phyloP scores from a whole-genome alignment of 53 echinoderm and acorn worm genomes.

The Mesocentrotus franciscanus region DNA sequence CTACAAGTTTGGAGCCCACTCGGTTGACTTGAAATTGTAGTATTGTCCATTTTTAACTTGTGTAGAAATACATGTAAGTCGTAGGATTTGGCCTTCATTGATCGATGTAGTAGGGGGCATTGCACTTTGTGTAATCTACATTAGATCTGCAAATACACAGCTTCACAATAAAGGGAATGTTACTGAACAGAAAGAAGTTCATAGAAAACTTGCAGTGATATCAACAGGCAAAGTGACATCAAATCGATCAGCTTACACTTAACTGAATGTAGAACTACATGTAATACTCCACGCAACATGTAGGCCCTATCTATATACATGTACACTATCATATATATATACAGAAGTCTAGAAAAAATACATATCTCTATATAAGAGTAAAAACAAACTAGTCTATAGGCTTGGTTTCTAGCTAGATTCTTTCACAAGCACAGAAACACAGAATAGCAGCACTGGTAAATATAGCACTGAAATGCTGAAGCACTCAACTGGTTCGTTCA shows the following conservation, averaged over 20 bases:
- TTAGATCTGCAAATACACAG: neutral
- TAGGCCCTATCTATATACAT: too few relatives aligned
- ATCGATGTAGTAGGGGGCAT: neutral
- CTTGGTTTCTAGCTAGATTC: neutral
- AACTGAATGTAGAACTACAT: neutral
- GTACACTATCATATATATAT: too few relatives aligned
- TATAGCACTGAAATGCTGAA: constrained; percentile 24
- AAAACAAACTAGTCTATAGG: neutral
- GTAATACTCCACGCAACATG: neutral
- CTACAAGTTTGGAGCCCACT: neutral
- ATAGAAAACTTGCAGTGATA: neutral
- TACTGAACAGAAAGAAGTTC: neutral
- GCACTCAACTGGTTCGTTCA: constrained; percentile 8
- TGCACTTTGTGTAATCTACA: neutral
- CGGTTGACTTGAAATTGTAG: neutral
- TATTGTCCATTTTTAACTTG: neutral
- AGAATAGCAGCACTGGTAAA: neutral
- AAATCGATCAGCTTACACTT: neutral
- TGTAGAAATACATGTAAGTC: too few relatives aligned
- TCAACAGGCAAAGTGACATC: neutral
- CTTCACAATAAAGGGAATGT: neutral
- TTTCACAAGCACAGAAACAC: neutral
- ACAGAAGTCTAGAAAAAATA: too few relatives aligned
- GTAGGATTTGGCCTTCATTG: neutral
- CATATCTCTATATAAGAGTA: neutral